These are phyloP conservation scores for Brotula barbata DNA, from an alignment of 2,797 vertebrate species.

Conservation along the genomic window DNA sequence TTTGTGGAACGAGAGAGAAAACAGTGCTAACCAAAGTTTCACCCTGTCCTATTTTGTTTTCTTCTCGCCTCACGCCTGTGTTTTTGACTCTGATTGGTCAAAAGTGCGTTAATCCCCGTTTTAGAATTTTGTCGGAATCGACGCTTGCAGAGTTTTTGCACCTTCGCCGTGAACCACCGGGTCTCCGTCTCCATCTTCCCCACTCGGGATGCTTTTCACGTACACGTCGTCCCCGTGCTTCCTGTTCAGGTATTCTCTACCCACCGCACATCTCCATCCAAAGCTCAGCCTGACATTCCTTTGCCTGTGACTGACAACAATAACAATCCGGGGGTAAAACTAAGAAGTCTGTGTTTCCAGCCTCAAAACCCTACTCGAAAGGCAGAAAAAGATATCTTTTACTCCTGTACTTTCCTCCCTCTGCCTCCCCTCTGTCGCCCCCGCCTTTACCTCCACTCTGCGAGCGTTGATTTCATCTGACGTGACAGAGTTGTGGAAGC, in stretches of 20 bases:
- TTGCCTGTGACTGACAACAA: slow-evolving; percentile 47
- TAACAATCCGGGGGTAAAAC: slow-evolving; percentile 38
- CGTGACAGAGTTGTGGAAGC: slow-evolving; percentile 61
- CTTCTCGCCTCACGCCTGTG: slow-evolving; percentile 56
- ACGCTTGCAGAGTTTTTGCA: too few relatives aligned
- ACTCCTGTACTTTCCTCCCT: slow-evolving; percentile 23
- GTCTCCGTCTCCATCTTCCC: background rate
- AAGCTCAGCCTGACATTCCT: slow-evolving; percentile 1
- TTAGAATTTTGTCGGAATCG: too few relatives aligned
- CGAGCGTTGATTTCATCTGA: slow-evolving; percentile 68
- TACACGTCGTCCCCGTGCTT: slow-evolving; percentile 14
- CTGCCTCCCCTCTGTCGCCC: slow-evolving; percentile 18
- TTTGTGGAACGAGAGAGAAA: slow-evolving; percentile 47
- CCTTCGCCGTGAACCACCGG: background rate
- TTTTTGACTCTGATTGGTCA: too few relatives aligned
- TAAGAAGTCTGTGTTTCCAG: slow-evolving; percentile 32
- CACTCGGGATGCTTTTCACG: background rate
- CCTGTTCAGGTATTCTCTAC: slow-evolving; percentile 28
- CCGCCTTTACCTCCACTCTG: slow-evolving; percentile 38
- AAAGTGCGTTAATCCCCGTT: too few relatives aligned
- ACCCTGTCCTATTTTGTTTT: slow-evolving; percentile 48
- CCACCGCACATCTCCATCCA: slow-evolving; percentile 2
- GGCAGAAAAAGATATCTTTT: slow-evolving; percentile 42
- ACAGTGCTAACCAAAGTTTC: slow-evolving; percentile 57
- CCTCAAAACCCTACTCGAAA: slow-evolving; percentile 20